A percentile compares a stretch with the other conserved stretches of the same genome.
Evolutionary conservation across 2,888 invertebrate species (phyloP).

Genomic region (Rhingia campestris): DNA sequence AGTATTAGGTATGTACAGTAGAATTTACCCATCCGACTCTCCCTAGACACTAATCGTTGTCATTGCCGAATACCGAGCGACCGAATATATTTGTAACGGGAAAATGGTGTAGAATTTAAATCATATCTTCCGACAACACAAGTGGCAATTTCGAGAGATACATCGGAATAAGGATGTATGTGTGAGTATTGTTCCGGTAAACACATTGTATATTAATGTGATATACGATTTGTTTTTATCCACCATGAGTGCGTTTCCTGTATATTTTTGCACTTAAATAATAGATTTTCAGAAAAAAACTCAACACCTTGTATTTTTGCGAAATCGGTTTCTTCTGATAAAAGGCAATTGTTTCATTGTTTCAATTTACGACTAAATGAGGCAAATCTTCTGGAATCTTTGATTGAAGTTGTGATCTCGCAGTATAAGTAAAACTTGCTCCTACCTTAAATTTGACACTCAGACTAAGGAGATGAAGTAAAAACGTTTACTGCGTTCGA

Average conservation of each 20-base stretch:
- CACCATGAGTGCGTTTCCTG: not conserved
- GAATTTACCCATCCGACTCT: constrained; percentile 2
- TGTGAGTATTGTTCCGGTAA: not conserved
- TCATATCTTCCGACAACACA: constrained; percentile 10
- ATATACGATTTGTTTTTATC: not conserved
- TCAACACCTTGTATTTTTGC: too few species aligned
- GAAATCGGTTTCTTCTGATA: too few species aligned
- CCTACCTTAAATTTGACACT: too few species aligned
- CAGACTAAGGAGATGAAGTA: too few species aligned
- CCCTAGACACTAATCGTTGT: not conserved
- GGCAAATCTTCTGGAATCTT: too few species aligned
- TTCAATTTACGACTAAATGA: too few species aligned
- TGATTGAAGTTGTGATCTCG: too few species aligned
- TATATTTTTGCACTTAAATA: not conserved
- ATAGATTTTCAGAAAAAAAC: not conserved
- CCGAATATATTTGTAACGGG: not conserved
- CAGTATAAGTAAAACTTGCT: too few species aligned
- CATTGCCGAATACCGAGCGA: not conserved
- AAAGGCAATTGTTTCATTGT: too few species aligned
- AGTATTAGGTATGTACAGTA: not conserved
- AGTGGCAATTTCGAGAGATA: constrained; percentile 7
- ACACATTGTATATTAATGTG: constrained; percentile 10
- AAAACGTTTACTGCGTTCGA: too few species aligned
- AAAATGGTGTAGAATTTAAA: not conserved
- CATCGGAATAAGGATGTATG: constrained; percentile 5